Conservation (phyloP, 2,113 vertebrate species). For the Toxotes jaculatrix region DNA sequence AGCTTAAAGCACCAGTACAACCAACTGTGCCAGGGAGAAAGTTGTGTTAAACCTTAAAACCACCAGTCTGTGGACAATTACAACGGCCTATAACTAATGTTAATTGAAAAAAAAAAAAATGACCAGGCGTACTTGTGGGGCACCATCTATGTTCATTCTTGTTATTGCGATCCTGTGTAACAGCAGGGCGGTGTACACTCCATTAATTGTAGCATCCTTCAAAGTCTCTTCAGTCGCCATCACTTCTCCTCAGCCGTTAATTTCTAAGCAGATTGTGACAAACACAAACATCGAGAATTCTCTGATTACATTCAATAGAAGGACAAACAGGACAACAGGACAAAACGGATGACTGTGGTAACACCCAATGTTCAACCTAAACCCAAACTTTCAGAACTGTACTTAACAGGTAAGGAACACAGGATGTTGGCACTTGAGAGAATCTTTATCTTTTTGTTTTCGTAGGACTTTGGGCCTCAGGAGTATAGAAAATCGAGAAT, state of each 20-base stretch:
- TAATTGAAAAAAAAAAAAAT: background rate
- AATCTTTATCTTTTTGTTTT: background rate
- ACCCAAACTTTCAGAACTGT: background rate
- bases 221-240: too few species aligned
- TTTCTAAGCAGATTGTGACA: slow-evolving; percentile 27
- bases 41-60: too few species aligned
- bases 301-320: background rate
- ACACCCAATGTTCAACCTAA: background rate
- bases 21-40: background rate
- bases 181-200: too few species aligned
- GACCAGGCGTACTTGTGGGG: background rate
- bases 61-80: background rate
- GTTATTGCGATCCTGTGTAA: too few species aligned
- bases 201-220: too few species aligned
- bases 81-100: background rate
- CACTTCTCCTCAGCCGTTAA: background rate
- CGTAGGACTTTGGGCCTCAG: background rate
- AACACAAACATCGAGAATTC: slow-evolving; percentile 9
- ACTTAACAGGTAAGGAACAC: background rate
- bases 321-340: too few species aligned
- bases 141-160: too few species aligned
- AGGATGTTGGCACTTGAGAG: background rate
- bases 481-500: background rate
- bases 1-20: background rate
- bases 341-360: background rate